Conservation (phyloP, 2,888 invertebrate genomes). For the Busseola fusca region DNA sequence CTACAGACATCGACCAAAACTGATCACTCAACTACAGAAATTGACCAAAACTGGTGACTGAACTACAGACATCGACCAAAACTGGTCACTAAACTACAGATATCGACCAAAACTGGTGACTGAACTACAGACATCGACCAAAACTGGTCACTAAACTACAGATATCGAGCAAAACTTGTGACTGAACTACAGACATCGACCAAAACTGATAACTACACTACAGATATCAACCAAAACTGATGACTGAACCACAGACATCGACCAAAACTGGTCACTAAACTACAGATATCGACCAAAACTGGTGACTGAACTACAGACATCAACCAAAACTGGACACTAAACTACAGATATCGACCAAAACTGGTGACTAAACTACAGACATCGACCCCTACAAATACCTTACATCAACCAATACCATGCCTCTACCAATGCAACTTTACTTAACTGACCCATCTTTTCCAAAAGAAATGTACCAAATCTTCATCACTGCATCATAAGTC, state of each 20-base stretch:
- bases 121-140: too few relatives aligned
- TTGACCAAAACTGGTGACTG: neutral
- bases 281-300: neutral
- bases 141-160: too few relatives aligned
- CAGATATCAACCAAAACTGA: neutral
- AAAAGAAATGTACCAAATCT: neutral
- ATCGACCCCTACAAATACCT: too few relatives aligned
- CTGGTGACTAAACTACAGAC: too few relatives aligned
- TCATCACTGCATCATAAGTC: slow-evolving; percentile 19
- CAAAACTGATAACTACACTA: too few relatives aligned
- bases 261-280: too few relatives aligned
- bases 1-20: neutral
- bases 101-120: too few relatives aligned
- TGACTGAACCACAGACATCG: neutral
- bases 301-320: neutral
- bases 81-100: too few relatives aligned
- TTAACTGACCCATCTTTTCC: neutral
- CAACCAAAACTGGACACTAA: too few relatives aligned
- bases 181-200: neutral
- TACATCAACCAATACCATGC: neutral
- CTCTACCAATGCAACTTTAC: too few relatives aligned
- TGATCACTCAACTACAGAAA: too few relatives aligned
- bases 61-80: neutral
- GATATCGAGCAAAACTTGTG: neutral
- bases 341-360: neutral